Evolutionary conservation across 1,140 invertebrate species (phyloP).

Genomic region (Globodera ellingtonae): DNA sequence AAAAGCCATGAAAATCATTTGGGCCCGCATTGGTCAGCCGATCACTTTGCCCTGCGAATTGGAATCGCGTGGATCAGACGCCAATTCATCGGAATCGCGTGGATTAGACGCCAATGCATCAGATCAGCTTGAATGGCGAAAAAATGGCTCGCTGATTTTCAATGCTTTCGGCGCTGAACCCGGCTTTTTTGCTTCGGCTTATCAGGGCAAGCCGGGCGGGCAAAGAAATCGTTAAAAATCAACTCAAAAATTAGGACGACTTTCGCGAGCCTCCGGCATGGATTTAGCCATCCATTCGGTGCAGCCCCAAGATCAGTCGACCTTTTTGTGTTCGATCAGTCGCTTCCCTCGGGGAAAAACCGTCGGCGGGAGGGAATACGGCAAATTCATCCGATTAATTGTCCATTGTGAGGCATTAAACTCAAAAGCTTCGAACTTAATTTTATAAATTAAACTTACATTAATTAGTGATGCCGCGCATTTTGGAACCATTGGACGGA

Average conservation of each 20-base stretch:
- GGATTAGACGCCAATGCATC: neutral
- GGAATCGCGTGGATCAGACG: neutral
- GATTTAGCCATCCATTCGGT: slow-evolving; percentile 55
- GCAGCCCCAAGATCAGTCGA: slow-evolving; percentile 37
- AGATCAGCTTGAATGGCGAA: slow-evolving; percentile 34
- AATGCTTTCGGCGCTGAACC: slow-evolving; percentile 41
- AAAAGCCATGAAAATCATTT: slow-evolving; percentile 26
- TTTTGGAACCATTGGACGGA: neutral
- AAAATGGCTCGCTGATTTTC: slow-evolving; percentile 33
- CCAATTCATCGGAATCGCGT: neutral
- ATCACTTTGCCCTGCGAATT: slow-evolving; percentile 34
- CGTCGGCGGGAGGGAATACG: slow-evolving; percentile 35
- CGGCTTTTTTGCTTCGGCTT: slow-evolving; percentile 21
- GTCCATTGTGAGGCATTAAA: slow-evolving; percentile 40
- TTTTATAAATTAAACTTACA: neutral
- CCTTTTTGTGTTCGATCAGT: slow-evolving; percentile 50
- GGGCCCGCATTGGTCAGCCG: slow-evolving; percentile 36
- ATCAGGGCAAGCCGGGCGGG: slow-evolving; percentile 26
- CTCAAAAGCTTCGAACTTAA: neutral
- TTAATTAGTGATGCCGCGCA: neutral
- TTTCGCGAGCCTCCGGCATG: slow-evolving; percentile 47
- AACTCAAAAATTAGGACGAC: slow-evolving; percentile 42
- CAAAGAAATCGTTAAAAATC: neutral
- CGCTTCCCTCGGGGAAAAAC: slow-evolving; percentile 31
- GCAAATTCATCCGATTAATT: slow-evolving; percentile 39